Percentiles rank a stretch among this genome's conserved stretches.
Evolutionary conservation across 2,888 invertebrate genomes (phyloP).

Genomic region (Drosophila siamana): DNA sequence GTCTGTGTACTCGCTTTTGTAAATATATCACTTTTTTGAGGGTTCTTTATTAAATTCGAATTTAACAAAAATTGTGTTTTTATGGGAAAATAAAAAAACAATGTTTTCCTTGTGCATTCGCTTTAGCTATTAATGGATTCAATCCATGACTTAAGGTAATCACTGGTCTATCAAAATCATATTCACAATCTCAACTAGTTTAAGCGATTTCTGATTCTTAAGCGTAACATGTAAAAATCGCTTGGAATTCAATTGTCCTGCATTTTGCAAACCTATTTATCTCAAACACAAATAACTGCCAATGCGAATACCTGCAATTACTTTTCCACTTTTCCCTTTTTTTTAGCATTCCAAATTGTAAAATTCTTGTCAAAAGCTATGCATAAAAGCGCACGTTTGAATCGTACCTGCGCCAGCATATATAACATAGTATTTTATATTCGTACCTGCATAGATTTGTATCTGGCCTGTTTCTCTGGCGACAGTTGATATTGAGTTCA

Average conservation of each 20-base stretch:
- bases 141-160: no score
- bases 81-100: no score
- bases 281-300: neutral
- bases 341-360: constrained; percentile 24
- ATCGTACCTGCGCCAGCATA: neutral
- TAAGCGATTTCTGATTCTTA: no score
- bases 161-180: no score
- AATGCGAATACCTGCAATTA: neutral
- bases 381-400: constrained; percentile 19
- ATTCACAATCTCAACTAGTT: no score
- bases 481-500: constrained; percentile 28
- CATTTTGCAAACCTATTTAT: neutral
- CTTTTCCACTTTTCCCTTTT: neutral
- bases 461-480: constrained; percentile 25
- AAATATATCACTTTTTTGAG: neutral
- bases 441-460: constrained; percentile 4
- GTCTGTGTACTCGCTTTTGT: neutral
- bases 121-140: no score
- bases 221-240: no score
- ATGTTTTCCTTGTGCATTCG: no score
- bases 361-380: constrained; percentile 15
- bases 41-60: no score
- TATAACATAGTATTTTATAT: neutral
- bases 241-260: neutral
- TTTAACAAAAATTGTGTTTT: no score